Evolutionary conservation across 2,113 vertebrate genomes (phyloP).

Genomic region (Hippoglossus stenolepis): DNA sequence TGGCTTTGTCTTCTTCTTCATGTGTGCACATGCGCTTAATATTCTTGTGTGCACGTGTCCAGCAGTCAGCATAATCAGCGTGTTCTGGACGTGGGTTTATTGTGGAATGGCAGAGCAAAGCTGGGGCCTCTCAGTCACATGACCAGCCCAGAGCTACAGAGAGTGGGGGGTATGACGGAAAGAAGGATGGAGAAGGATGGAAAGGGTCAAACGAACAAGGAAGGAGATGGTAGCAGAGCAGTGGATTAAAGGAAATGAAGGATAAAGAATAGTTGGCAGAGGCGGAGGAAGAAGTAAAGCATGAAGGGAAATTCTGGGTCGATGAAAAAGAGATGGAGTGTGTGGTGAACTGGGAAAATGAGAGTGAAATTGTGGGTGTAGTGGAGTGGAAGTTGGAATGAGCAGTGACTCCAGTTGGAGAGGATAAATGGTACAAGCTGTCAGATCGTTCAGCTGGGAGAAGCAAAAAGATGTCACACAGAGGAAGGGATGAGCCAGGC

Average conservation of each 20-base stretch:
- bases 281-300: not conserved
- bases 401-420: conserved; percentile 6
- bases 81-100: conserved; percentile 10
- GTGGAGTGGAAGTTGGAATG: conserved; percentile 8
- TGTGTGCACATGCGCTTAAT: conserved; percentile 10
- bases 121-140: conserved; percentile 40
- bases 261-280: not conserved
- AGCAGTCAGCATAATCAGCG: conserved; percentile 19
- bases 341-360: not conserved
- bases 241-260: not conserved
- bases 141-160: conserved; percentile 25
- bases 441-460: conserved; percentile 9
- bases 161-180: not conserved
- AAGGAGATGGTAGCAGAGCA: too few relatives aligned
- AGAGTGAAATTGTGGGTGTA: not conserved
- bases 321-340: conserved; percentile 5
- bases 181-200: not conserved
- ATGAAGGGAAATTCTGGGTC: not conserved
- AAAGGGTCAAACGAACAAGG: not conserved
- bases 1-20: not conserved
- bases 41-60: conserved; percentile 20
- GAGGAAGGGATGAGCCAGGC: not conserved
- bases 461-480: not conserved
- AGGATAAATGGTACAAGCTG: conserved; percentile 22
- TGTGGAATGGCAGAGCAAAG: conserved; percentile 36